Evolutionary conservation across 2,797 vertebrate genomes (phyloP).

Genomic region (Malacoraja senta): DNA sequence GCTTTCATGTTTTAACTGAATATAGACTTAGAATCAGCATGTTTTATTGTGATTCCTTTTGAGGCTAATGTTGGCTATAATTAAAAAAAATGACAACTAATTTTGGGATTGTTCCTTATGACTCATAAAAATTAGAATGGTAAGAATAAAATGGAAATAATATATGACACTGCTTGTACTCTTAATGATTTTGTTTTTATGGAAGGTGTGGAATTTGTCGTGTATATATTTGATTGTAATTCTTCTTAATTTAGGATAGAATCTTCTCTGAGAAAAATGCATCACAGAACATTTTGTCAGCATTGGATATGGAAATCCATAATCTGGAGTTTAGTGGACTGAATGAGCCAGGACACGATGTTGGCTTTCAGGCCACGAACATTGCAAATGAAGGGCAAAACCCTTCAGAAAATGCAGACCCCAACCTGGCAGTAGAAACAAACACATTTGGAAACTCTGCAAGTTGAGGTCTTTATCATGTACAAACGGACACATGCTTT

Average conservation of each 20-base stretch:
- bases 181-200: background rate
- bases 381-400: constrained; percentile 48
- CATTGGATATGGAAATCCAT: constrained; percentile 61
- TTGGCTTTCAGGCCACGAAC: constrained; percentile 40
- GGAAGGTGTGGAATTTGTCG: background rate
- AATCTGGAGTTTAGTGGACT: constrained; percentile 67
- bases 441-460: background rate
- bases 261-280: constrained; percentile 57
- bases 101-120: background rate
- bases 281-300: constrained; percentile 49
- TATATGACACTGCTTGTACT: background rate
- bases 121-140: background rate
- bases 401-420: background rate
- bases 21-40: background rate
- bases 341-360: constrained; percentile 56
- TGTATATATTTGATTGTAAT: background rate
- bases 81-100: background rate
- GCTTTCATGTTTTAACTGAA: background rate
- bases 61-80: background rate
- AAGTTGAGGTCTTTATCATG: background rate
- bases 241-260: constrained; percentile 52
- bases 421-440: background rate
- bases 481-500: background rate
- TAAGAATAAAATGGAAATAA: no score
- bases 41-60: background rate